Evolutionary conservation across 2,888 invertebrate species (phyloP), one percentile per base, ranked within the genome.

Genomic region (Caenorhabditis macrosperma): DNA sequence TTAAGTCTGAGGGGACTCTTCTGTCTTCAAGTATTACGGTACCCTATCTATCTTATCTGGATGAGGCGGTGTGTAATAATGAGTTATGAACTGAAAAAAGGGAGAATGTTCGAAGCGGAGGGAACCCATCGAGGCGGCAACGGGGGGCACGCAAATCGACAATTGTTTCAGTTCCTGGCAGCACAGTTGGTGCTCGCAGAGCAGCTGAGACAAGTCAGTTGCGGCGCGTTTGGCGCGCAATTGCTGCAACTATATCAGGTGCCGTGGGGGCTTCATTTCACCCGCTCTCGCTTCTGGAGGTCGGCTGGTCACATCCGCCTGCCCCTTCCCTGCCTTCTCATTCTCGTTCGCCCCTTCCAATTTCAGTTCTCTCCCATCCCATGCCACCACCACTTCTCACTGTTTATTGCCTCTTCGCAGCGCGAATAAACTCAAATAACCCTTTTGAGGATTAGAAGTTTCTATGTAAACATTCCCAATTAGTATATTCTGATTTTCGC

Each of bases 191-290:
- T 59, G 69, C 68, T 50, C 24, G 33, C 26, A 72, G n/a, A n/a
- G 55, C 46, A 57, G 69, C 60, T 69, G 57, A 64, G 63, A 55
- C 20, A 72, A 64, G 74, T 74, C 74, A 74, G 64, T 72, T 72
- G 72, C 63, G 46, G 54, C 63, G 48, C 57, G 57, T 69, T 60
- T 69, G 69, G 69, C 64, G 74, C 74, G 74, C 74, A 74, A 69
- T 69, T 69, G 74, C 74, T 74, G 74, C 74, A 74, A 74, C 74
- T 74, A 74, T 74, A 74, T 74, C 74, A 74, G 74, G 74, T 74
- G 74, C 64, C 55, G 26, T 48, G 35, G 30, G 9, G 10, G 10
- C 28, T 52, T 64, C 64, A 64, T 38, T 64, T 66, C 66, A 52
- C 44, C 15, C 63, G 17, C 20, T 54, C 17, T 55, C 55, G 4